phyloP scores from a whole-genome alignment of 2,113 vertebrate species.

The Gasterosteus nipponicus region DNA sequence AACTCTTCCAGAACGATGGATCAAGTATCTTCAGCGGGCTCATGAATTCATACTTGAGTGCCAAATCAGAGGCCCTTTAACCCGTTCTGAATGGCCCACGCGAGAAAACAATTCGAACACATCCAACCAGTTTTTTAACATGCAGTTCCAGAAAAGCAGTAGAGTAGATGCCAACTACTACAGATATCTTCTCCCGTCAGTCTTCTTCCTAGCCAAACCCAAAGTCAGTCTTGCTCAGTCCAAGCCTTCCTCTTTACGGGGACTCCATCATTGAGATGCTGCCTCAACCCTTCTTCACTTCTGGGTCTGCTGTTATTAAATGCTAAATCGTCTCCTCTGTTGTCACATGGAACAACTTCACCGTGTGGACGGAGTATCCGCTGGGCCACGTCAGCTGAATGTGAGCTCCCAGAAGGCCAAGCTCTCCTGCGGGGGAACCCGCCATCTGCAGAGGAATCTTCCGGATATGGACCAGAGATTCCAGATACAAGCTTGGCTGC shows the following conservation, averaged over 20 bases:
- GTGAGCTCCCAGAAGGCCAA: slow-evolving; percentile 79
- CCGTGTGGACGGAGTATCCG: slow-evolving; percentile 51
- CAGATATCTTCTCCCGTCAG: not conserved
- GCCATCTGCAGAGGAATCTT: slow-evolving; percentile 8
- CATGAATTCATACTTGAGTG: not conserved
- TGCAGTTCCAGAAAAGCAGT: not conserved
- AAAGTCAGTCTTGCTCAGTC: slow-evolving; percentile 29
- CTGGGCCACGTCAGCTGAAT: slow-evolving; percentile 75
- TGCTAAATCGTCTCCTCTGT: not conserved
- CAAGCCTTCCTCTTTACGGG: slow-evolving; percentile 84
- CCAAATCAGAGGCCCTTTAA: not conserved
- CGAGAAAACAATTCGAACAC: not conserved
- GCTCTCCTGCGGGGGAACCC: slow-evolving; percentile 66
- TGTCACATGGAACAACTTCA: not conserved
- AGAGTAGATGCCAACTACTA: not conserved
- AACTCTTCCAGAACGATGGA: not conserved
- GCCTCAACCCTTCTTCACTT: slow-evolving; percentile 73
- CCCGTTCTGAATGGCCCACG: not conserved
- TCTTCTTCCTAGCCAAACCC: not conserved
- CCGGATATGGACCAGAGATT: slow-evolving; percentile 6
- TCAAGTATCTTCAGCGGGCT: not conserved
- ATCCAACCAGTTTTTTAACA: not conserved
- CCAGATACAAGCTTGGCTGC: not conserved
- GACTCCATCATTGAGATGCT: slow-evolving; percentile 46
- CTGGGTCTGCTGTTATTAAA: slow-evolving; percentile 56